Evolutionary conservation across 2,113 vertebrate genomes (phyloP).

Genomic region (Gnathonemus echidnorhynchus): DNA sequence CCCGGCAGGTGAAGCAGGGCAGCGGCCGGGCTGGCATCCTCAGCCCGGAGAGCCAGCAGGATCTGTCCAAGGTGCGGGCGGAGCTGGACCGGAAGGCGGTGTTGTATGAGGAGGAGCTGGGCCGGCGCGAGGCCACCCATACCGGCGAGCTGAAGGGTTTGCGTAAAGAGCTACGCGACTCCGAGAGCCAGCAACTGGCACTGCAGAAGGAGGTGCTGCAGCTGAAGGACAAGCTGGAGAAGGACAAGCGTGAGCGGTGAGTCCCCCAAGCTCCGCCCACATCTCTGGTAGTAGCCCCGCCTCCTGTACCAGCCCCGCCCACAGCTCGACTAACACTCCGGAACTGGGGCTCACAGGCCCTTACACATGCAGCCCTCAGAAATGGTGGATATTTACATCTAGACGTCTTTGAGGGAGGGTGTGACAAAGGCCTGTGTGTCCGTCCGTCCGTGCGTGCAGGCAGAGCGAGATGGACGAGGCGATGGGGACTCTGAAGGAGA

Average conservation of each 20-base stretch:
- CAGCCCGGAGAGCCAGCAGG: constrained; percentile 75
- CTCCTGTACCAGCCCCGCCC: neutral
- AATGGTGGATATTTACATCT: neutral
- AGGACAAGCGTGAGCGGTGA: constrained; percentile 78
- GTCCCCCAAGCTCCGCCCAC: neutral
- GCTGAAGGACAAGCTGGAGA: constrained; percentile 84
- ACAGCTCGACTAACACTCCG: neutral
- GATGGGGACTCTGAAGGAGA: constrained; percentile 69
- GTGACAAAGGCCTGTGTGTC: neutral
- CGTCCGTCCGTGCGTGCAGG: constrained; percentile 47
- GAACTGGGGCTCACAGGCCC: neutral
- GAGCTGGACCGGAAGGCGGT: constrained; percentile 90
- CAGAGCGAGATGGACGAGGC: constrained; percentile 81
- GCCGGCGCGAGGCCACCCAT: constrained; percentile 78
- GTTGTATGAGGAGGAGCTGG: constrained; percentile 87
- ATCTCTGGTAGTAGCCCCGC: neutral
- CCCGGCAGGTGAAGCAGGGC: constrained; percentile 72
- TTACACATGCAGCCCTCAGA: neutral
- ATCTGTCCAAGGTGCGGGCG: constrained; percentile 77
- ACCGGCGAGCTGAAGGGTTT: constrained; percentile 79
- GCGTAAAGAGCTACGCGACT: constrained; percentile 85
- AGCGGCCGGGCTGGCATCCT: constrained; percentile 58
- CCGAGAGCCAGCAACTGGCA: constrained; percentile 77
- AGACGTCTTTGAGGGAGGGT: neutral
- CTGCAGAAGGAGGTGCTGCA: constrained; percentile 80